Evolutionary conservation across 2,888 invertebrate genomes (phyloP), one percentile per base, ranked within the genome.

Genomic region (Leucophora obtusa): DNA sequence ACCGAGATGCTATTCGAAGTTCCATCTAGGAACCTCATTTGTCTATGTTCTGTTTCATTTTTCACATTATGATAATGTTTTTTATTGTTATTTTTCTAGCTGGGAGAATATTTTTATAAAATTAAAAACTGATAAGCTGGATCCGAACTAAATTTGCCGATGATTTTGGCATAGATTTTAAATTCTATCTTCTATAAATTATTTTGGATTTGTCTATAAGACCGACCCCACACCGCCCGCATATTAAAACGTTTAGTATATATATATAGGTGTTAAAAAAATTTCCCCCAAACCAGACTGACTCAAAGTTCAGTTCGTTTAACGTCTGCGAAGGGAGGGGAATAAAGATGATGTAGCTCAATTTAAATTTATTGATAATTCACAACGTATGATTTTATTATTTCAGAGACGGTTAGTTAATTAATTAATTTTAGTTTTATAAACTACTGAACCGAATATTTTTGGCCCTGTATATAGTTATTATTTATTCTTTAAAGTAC

Each of bases 261-360:
- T 21, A n/a, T n/a, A n/a, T n/a, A n/a, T n/a, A n/a, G n/a, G 33
- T 21, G 24, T 11, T 51, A 24, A 43, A 1, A 33, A 14, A 50
- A 66, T 53, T 60, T 58, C 18, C 18, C 38, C 68, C 43, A 72
- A 81, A 69, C 53, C 68, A 73, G 76, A 54, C 53, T 50, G 51
- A 70, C 59, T 73, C 81, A 81, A 81, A 81, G 81, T 73, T 81
- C 81, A 75, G 15, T 17, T 72, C 43, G n/a, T 33, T 50, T 35
- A 50, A 72, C 53, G 43, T 69, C 60, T 65, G 50, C 10, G 10
- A 38, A 24, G 51, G n/a, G 59, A 47, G 59, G 60, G 10, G 38
- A 76, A 28, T 3, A 28, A 28, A 38, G 38, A 62, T 54, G 33
- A 11, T 38, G 65, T 58, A 70, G 66, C 65, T 59, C 18, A 62